Conservation (phyloP, 2,113 vertebrate genomes). For the Pteruthius melanotis region DNA sequence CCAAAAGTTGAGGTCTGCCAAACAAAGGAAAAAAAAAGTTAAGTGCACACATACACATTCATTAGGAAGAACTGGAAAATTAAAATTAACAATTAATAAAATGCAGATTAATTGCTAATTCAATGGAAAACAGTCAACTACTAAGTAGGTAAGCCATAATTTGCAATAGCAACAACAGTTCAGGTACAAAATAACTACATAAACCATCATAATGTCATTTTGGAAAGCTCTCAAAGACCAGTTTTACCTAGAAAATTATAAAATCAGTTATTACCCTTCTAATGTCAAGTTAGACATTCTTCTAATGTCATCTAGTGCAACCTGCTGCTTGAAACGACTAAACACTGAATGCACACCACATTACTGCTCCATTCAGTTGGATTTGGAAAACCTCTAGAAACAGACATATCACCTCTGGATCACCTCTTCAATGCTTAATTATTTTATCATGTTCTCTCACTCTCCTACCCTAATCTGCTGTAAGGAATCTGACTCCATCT, state of each 20-base stretch:
- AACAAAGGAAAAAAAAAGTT: not conserved
- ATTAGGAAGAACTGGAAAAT: not conserved
- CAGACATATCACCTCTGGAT: not conserved
- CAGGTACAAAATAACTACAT: not conserved
- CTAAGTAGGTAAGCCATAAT: not conserved
- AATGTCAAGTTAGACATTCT: no score
- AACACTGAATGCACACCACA: not conserved
- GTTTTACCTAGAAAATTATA: not conserved
- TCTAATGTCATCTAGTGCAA: not conserved
- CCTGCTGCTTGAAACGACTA: not conserved
- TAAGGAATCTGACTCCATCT: not conserved
- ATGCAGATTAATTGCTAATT: not conserved
- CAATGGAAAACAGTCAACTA: not conserved
- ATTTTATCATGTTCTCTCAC: not conserved
- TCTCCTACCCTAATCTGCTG: not conserved
- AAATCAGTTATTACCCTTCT: not conserved
- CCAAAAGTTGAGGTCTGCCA: slow-evolving; percentile 88
- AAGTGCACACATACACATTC: not conserved
- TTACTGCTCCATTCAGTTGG: not conserved
- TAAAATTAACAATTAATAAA: not conserved
- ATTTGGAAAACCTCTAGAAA: not conserved
- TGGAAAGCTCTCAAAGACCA: not conserved
- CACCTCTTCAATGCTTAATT: not conserved
- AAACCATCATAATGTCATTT: not conserved
- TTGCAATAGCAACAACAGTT: not conserved